Base-by-base conservation (phyloP, 2,113 vertebrate species). In the Scalopus aquaticus region DNA sequence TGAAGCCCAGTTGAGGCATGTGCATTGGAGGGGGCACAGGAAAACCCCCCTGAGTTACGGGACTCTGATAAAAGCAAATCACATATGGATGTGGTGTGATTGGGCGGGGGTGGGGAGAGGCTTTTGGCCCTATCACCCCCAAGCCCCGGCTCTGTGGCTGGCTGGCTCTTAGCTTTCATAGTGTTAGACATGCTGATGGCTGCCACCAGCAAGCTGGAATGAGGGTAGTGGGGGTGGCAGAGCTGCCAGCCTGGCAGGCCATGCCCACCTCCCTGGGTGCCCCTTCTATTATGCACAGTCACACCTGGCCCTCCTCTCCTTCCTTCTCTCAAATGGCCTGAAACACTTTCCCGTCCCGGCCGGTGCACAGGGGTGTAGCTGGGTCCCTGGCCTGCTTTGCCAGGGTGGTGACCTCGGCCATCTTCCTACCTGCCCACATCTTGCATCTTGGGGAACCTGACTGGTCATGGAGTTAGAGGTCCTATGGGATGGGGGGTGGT, bases 191-290 rank as follows among this genome's bases (percentile, higher is more conserved):
- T 35, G 73, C 69, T 69, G 93, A 96, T 42, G 42, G 73, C 74
- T 73, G 82, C 93, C 86, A 86, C 54, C 91, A 70, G 70, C 17
- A 65, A 95, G 76, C 89, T 89, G 88, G 93, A 95, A 95, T 26
- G 0, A 86, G 78, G 58, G 46, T 46, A 30, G 65, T 22, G 17
- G 80, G 58, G 82, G 79, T 20, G 44, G 58, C 7, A 1, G 44
- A 65, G 67, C 17, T 84, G 94, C 78, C 78, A 90, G 67, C 26
- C 56, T 58, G 9, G 49, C 0, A 2, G 84, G 60, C 54, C 13
- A 0, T 69, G 78, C 78, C 73, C 78, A 6, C 58, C 74, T 64
- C 30, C 58, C 42, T 0, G 20, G 9, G 69, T 42, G 65, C 79
- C 67, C 58, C 44, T 3, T 64, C 65, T n/a, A 70, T 90, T 91